These are phyloP conservation scores for Onychomys arenicola DNA, from an alignment of 2,797 vertebrate species.

Conservation along the genomic window DNA sequence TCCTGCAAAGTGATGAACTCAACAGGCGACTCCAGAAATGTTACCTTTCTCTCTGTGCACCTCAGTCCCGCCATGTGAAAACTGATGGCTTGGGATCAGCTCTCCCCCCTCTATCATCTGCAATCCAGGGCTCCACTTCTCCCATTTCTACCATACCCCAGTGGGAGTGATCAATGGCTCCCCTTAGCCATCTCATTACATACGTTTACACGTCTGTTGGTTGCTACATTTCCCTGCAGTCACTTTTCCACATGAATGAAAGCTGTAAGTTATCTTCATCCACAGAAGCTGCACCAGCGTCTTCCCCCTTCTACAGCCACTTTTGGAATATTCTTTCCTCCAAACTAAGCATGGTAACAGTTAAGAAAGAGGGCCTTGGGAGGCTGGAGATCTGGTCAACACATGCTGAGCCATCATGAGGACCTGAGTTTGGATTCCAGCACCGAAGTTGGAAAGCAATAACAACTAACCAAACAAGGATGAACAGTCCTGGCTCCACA, in stretches of 20 bases:
- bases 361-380: not conserved
- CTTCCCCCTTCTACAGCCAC: constrained; percentile 51
- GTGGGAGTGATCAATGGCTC: constrained; percentile 62
- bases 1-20: not conserved
- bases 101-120: constrained; percentile 17
- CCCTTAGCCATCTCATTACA: constrained; percentile 63
- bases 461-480: not conserved
- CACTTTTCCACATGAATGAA: constrained; percentile 67
- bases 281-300: constrained; percentile 49
- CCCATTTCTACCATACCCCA: constrained; percentile 12
- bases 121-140: constrained; percentile 20
- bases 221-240: constrained; percentile 68
- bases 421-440: not conserved
- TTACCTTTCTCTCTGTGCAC: not conserved
- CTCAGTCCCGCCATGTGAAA: constrained; percentile 15
- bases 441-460: not conserved
- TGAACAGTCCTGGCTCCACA: not conserved
- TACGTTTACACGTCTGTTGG: constrained; percentile 75
- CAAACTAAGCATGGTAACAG: not conserved
- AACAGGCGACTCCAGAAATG: not conserved
- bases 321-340: constrained; percentile 34
- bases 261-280: constrained; percentile 51
- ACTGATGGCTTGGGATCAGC: not conserved
- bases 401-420: too few relatives aligned
- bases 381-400: not conserved